Evolutionary conservation across 1,140 invertebrate species (phyloP), one percentile per base, ranked within the genome.

Genomic region (Mercenaria mercenaria): DNA sequence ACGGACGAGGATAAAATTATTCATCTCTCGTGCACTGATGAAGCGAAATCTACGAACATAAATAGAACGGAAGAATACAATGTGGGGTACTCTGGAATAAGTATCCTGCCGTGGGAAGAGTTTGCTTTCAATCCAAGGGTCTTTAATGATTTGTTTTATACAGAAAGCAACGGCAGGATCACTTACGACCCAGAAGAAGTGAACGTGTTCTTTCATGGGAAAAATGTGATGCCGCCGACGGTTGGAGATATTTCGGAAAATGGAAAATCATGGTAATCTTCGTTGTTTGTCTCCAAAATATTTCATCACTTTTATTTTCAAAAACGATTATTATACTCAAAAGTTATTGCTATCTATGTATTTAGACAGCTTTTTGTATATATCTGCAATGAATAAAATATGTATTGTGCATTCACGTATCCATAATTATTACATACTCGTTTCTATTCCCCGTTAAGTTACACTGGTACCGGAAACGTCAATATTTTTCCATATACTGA

Each of bases 211-310:
- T 93, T 93, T 67, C 93, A 93, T 41, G 93, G 91, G 0, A 89
- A 82, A 10, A 82, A 91, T 61, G 92, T 92, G 72, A 91, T 92
- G 87, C 90, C 91, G 50, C 92, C 93, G 26, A 91, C 72, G 0
- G 72, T 92, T 81, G 93, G 93, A 23, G 90, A 92, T 76, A 90
- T 92, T 15, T 91, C 91, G 26, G 88, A 91, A 64, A 92, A 90
- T 59, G 93, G 93, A 39, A 91, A 90, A 64, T 84, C 91, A n/a
- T 93, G 93, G 93, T 93, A 64, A n/a, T n/a, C n/a, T n/a, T n/a
- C n/a, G n/a, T n/a, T n/a, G n/a, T n/a, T n/a, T n/a, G n/a, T n/a
- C n/a, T n/a, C n/a, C n/a, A n/a, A n/a, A n/a, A n/a, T n/a, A n/a
- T n/a, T n/a, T n/a, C n/a, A n/a, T n/a, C n/a, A n/a, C n/a, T n/a